A percentile compares a stretch with the other conserved stretches of the same genome.
Conservation (phyloP, 1,140 invertebrate genomes). For the Rhopalosiphum maidis region DNA sequence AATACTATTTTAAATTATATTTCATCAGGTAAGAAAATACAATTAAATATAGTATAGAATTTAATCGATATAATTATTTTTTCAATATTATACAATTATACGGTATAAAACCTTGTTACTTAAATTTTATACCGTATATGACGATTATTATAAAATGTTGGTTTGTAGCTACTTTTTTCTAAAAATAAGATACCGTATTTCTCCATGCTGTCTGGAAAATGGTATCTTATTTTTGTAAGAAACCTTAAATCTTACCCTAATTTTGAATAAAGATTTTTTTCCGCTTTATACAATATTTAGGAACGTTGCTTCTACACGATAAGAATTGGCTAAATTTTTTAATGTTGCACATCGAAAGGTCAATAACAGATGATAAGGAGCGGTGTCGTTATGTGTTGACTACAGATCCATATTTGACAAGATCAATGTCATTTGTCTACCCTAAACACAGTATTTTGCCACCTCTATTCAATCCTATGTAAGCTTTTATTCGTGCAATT, state of each 20-base stretch:
- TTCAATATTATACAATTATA: too few relatives aligned
- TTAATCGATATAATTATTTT: background rate
- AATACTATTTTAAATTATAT: conserved; percentile 30
- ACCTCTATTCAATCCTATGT: conserved; percentile 72
- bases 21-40: background rate
- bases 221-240: background rate
- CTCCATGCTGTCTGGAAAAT: background rate
- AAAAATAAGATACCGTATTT: background rate
- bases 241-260: background rate
- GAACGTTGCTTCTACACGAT: conserved; percentile 69
- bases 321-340: conserved; percentile 70
- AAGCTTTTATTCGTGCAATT: conserved; percentile 63
- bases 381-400: conserved; percentile 78
- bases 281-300: conserved; percentile 22
- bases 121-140: background rate
- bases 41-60: background rate
- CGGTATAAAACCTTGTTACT: background rate
- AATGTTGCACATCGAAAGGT: conserved; percentile 72
- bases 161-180: background rate
- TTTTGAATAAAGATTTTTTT: background rate
- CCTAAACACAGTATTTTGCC: conserved; percentile 68
- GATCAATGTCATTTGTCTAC: conserved; percentile 74
- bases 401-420: conserved; percentile 69
- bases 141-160: background rate
- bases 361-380: conserved; percentile 66